Evolutionary conservation across 2,797 vertebrate genomes (phyloP).

Genomic region (Sciurus vulgaris): DNA sequence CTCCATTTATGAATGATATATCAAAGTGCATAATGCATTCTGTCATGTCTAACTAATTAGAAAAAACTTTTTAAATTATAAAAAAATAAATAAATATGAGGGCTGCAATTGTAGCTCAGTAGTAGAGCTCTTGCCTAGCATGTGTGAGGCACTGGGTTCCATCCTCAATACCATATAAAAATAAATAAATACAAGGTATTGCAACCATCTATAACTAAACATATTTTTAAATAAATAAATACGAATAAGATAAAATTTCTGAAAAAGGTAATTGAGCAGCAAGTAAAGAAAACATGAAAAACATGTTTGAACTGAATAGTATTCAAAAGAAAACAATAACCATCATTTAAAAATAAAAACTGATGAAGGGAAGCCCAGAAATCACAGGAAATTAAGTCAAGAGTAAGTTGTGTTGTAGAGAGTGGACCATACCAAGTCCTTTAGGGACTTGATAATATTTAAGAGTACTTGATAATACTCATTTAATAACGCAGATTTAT

Average conservation of each 20-base stretch:
- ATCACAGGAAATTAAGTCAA: background rate
- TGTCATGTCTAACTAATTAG: too few species aligned
- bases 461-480: background rate
- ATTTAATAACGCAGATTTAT: background rate
- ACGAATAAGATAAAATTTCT: background rate
- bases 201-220: too few species aligned
- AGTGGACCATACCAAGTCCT: background rate
- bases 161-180: too few species aligned
- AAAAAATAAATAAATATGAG: too few species aligned
- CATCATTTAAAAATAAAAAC: background rate
- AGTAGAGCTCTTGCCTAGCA: too few species aligned
- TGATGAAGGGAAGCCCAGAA: background rate
- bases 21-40: too few species aligned
- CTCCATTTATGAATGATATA: too few species aligned
- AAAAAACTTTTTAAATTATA: too few species aligned
- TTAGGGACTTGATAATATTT: background rate
- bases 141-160: too few species aligned
- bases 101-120: too few species aligned
- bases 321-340: background rate
- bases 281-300: background rate
- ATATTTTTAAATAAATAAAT: background rate
- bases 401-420: background rate
- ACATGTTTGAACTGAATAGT: background rate
- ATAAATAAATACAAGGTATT: too few species aligned
- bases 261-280: background rate